A percentile compares a stretch with the other conserved stretches of the same genome.
phyloP scores from a whole-genome alignment of 1,140 invertebrate species.

The Bombus fervidus region DNA sequence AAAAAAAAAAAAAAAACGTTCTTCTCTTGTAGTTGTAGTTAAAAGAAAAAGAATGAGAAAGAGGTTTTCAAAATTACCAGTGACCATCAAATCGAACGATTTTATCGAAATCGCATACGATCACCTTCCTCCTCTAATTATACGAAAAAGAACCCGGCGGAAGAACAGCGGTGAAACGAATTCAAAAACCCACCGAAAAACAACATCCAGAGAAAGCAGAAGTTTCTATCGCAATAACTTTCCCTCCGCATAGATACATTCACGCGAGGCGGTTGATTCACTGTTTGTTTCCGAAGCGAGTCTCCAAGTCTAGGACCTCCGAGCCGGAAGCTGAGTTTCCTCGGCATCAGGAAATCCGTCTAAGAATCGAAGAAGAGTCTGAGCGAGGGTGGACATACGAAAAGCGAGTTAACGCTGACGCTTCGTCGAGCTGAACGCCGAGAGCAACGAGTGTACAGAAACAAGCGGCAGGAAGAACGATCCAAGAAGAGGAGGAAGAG shows the following conservation, averaged over 20 bases:
- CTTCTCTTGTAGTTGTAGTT: not conserved
- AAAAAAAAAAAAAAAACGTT: no score
- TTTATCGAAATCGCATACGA: no score
- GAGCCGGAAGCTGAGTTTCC: not conserved
- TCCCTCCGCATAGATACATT: not conserved
- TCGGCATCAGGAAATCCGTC: conserved; percentile 14
- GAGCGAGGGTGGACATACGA: not conserved
- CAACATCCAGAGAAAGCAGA: not conserved
- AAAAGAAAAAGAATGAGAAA: not conserved
- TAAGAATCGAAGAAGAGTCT: not conserved
- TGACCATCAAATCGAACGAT: no score
- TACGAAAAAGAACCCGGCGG: not conserved
- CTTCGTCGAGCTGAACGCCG: not conserved
- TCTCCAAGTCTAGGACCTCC: not conserved
- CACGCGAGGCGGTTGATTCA: not conserved
- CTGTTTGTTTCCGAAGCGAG: not conserved
- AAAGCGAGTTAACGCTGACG: conserved; percentile 25
- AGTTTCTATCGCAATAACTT: not conserved
- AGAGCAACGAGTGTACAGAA: conserved; percentile 20
- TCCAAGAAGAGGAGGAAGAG: not conserved
- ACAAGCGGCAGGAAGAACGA: not conserved
- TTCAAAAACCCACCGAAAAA: not conserved
- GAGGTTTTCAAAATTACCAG: no score
- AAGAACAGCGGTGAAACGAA: not conserved
- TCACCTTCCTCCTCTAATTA: not conserved